Evolutionary conservation across 2,113 vertebrate species (phyloP), one percentile per base, ranked within the genome.

Genomic region (Madoqua kirkii): DNA sequence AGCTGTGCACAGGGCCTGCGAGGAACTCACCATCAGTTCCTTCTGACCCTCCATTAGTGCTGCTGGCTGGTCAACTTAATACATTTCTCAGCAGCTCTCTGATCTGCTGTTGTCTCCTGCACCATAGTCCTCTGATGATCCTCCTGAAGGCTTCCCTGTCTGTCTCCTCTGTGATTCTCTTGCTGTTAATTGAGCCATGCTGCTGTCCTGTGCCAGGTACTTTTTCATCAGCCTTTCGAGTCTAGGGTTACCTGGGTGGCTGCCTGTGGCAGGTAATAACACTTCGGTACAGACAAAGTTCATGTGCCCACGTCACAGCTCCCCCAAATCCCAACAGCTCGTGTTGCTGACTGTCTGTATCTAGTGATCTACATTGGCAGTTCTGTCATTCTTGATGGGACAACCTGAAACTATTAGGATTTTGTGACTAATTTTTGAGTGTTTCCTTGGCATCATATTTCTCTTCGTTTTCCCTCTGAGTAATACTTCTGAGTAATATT

Each of bases 151-250:
- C 93, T 79, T 64, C 29, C 43, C 85, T 71, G 84, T 97, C 84
- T 31, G 87, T 55, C 85, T 97, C 36, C 54, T 48, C 1, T 92
- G 71, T 95, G 93, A 94, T 93, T 67, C 83, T 96, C 91, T 89
- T 97, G 95, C 95, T 98, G 8, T 97, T 98, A 94, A 98, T 98
- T 97, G 95, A 98, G 78, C 76, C 83, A 60, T 1, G 27, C 16
- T 71, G 27, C 6, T n/a, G 17, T 55, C 45, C 60, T 71, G 5
- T 79, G 29, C 2, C 11, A 64, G 78, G 5, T 4, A 15, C 25
- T 59, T 87, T 64, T 59, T 81, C 14, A 87, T 76, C 50, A 74
- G 19, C 12, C 23, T 78, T 92, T 15, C 5, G 1, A 62, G 33
- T 16, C 54, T 95, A 27, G 31, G 23, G 4, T 87, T 91, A 83